Conservation (phyloP, 1,140 invertebrate genomes). For the Hycleus phaleratus region DNA sequence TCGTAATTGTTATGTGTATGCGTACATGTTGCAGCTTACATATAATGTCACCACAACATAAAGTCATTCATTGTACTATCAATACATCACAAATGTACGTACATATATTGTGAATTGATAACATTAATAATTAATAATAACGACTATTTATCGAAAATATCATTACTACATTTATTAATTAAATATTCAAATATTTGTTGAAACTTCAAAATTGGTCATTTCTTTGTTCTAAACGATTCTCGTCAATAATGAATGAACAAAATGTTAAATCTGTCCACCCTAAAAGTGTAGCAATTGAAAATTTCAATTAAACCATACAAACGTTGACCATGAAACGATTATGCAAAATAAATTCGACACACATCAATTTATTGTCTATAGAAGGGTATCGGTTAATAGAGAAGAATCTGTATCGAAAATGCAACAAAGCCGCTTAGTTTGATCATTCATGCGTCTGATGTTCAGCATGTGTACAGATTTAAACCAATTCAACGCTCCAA, state of each 20-base stretch:
- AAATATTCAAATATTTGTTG: too few species aligned
- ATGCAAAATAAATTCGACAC: slow-evolving; percentile 16
- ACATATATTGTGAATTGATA: too few species aligned
- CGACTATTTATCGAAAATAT: too few species aligned
- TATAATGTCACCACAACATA: slow-evolving; percentile 5
- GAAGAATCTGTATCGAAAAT: slow-evolving; percentile 11
- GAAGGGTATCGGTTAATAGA: slow-evolving; percentile 10
- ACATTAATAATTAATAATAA: too few species aligned
- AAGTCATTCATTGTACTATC: too few species aligned
- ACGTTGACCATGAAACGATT: slow-evolving; percentile 10
- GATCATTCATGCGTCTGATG: slow-evolving; percentile 1
- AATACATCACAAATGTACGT: too few species aligned
- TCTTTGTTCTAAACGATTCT: too few species aligned
- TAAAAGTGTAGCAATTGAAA: not conserved
- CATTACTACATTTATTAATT: too few species aligned
- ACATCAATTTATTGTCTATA: not conserved
- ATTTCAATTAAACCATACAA: slow-evolving; percentile 15
- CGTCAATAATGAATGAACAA: too few species aligned
- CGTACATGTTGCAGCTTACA: not conserved
- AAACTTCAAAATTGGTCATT: too few species aligned
- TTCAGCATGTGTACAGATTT: slow-evolving; percentile 5
- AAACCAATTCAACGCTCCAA: not conserved
- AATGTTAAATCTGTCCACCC: too few species aligned
- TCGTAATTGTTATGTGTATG: slow-evolving; percentile 6
- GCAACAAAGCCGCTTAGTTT: slow-evolving; percentile 1